Evolutionary conservation across 2,888 invertebrate species (phyloP).

Genomic region (Bombylius major): DNA sequence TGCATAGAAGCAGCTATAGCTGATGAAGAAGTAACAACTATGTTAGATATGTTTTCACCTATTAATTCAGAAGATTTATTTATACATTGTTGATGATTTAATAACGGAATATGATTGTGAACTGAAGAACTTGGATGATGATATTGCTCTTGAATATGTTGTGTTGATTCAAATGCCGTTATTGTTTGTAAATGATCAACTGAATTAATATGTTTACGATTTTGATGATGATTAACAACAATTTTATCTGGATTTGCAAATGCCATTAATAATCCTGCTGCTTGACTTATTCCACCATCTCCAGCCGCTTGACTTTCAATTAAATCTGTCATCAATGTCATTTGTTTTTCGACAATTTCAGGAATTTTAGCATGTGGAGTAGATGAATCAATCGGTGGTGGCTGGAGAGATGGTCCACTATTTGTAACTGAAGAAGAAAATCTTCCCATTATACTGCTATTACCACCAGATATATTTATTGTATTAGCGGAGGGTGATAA

Average conservation of each 20-base stretch:
- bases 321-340: conserved; percentile 11
- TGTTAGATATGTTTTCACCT: neutral
- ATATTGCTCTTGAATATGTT: conserved; percentile 11
- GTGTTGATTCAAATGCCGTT: neutral
- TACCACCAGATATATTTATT: neutral
- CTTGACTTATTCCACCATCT: conserved; percentile 32
- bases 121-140: neutral
- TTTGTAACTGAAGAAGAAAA: neutral
- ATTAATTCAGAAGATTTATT: neutral
- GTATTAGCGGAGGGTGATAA: conserved; percentile 38
- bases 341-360: conserved; percentile 2
- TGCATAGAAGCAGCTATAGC: neutral
- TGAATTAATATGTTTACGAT: conserved; percentile 1
- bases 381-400: neutral
- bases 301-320: conserved; percentile 12
- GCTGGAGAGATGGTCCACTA: neutral
- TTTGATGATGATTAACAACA: too few species aligned
- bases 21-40: neutral
- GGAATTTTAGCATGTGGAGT: neutral
- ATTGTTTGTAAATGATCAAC: conserved; percentile 7
- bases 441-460: neutral
- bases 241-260: conserved; percentile 38
- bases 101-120: neutral
- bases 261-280: conserved; percentile 46
- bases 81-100: too few species aligned